Evolutionary conservation across 1,140 invertebrate species (phyloP).

Genomic region (Drosophila yakuba): DNA sequence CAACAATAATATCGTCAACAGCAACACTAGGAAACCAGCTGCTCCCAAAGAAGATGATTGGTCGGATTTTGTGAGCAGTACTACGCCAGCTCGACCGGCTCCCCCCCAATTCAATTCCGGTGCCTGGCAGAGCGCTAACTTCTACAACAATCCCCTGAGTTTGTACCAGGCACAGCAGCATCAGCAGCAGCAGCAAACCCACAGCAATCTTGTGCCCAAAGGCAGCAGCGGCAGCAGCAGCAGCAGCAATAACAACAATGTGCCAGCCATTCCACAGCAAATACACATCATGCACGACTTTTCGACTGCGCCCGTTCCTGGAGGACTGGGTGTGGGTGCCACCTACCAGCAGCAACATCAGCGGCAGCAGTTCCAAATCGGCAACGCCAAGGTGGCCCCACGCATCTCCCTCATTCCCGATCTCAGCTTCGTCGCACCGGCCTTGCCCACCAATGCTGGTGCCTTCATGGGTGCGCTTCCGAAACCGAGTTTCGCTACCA

Average conservation of each 20-base stretch:
- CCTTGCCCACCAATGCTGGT: constrained; percentile 70
- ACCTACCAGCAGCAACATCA: constrained; percentile 65
- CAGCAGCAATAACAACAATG: constrained; percentile 62
- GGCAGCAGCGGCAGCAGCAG: constrained; percentile 30
- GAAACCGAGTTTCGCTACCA: constrained; percentile 75
- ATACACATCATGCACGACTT: constrained; percentile 84
- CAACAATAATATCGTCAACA: constrained; percentile 53
- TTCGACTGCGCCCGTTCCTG: constrained; percentile 64
- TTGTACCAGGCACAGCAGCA: constrained; percentile 64
- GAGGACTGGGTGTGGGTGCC: constrained; percentile 42
- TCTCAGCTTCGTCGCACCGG: constrained; percentile 85
- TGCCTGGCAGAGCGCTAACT: constrained; percentile 81
- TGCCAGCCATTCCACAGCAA: constrained; percentile 54
- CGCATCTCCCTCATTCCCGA: constrained; percentile 85
- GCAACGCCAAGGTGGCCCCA: constrained; percentile 79
- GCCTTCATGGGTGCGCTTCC: constrained; percentile 74
- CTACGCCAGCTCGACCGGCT: constrained; percentile 50
- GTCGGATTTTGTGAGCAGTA: constrained; percentile 88
- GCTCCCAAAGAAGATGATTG: constrained; percentile 87
- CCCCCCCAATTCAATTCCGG: constrained; percentile 79
- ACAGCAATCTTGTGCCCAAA: constrained; percentile 64
- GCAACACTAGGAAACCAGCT: constrained; percentile 17
- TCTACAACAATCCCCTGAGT: constrained; percentile 81
- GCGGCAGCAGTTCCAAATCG: constrained; percentile 73
- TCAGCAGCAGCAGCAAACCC: constrained; percentile 61